Percentiles rank a stretch among this genome's conserved stretches.
These are phyloP conservation scores for Drosophila asahinai DNA, from an alignment of 1,140 invertebrate genomes.

Conservation along the genomic window DNA sequence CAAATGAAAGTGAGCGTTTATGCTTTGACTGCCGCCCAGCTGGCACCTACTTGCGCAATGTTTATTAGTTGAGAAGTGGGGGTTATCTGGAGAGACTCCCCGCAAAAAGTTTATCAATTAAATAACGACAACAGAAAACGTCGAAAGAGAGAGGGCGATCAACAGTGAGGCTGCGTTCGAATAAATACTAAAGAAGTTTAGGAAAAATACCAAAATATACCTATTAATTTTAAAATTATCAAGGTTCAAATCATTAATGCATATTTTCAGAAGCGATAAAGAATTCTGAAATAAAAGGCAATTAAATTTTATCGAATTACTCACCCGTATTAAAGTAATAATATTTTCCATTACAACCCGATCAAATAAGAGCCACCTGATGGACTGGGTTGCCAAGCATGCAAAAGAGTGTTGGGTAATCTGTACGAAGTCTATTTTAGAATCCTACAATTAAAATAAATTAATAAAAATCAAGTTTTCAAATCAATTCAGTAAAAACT, in stretches of 20 bases:
- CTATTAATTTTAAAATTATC: neutral
- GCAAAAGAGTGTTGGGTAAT: neutral
- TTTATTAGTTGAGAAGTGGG: constrained; percentile 54
- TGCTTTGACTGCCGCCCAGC: constrained; percentile 8
- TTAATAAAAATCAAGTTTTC: neutral
- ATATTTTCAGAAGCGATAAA: too few relatives aligned
- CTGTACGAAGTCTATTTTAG: neutral
- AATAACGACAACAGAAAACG: constrained; percentile 58
- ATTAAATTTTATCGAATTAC: too few relatives aligned
- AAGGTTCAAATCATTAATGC: too few relatives aligned
- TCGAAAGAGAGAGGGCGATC: constrained; percentile 18
- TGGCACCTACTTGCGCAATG: constrained; percentile 60
- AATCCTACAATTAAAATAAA: neutral
- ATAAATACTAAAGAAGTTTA: neutral
- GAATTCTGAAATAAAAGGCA: too few relatives aligned
- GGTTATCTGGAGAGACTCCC: constrained; percentile 68
- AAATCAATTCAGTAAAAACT: neutral
- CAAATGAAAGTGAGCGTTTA: constrained; percentile 56
- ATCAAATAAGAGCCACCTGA: constrained; percentile 19
- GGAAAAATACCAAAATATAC: constrained; percentile 3
- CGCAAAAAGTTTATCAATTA: constrained; percentile 67
- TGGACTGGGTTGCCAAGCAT: neutral
- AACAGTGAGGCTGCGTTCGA: neutral
- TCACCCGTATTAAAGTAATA: too few relatives aligned
- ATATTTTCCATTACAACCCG: too few relatives aligned